Percentiles rank a stretch among this genome's conserved stretches.
These are phyloP conservation scores for Motacilla tschutschensis DNA, from an alignment of 2,113 vertebrate genomes.

Conservation along the genomic window DNA sequence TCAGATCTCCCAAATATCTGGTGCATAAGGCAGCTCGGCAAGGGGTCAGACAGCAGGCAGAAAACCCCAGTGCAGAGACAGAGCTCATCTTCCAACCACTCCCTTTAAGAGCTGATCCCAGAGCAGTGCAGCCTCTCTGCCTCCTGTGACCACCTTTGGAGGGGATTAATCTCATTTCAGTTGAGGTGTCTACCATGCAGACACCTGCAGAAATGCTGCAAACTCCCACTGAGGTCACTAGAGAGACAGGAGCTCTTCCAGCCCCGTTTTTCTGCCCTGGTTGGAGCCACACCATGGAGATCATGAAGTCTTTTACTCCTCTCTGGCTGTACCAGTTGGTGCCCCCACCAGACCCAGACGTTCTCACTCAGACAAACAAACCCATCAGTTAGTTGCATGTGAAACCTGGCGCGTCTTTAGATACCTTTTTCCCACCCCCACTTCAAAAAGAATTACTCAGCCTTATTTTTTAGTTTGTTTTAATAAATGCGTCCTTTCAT, in stretches of 20 bases:
- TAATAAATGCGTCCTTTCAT: not conserved
- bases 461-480: not conserved
- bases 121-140: not conserved
- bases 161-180: not conserved
- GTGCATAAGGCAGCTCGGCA: not conserved
- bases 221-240: not conserved
- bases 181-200: not conserved
- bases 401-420: not conserved
- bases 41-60: not conserved
- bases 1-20: conserved; percentile 15
- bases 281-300: not conserved
- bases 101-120: not conserved
- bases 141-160: not conserved
- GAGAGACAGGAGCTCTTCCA: not conserved
- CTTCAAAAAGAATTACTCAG: not conserved
- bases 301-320: not conserved
- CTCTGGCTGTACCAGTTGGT: not conserved
- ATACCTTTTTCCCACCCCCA: not conserved
- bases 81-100: not conserved
- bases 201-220: not conserved
- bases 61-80: not conserved
- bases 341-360: not conserved
- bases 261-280: not conserved
- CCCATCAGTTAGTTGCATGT: accelerated
- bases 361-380: not conserved